phyloP scores from a whole-genome alignment of 2,888 invertebrate species.

The Aradus depressus region DNA sequence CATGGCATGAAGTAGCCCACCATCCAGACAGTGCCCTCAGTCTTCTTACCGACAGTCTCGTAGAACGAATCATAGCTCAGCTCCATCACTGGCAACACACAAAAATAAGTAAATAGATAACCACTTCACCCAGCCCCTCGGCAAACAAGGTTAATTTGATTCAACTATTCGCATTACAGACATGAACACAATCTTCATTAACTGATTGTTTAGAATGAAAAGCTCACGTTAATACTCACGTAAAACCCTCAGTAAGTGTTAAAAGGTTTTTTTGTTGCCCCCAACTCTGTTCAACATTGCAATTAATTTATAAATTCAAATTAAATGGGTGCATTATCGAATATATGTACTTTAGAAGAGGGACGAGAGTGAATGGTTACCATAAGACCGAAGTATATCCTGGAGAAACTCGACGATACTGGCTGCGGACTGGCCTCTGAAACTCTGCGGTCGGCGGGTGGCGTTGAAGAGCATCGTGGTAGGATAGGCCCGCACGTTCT shows the following conservation, averaged over 20 bases:
- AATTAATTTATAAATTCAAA: too few relatives aligned
- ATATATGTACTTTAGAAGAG: not conserved
- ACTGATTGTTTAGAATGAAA: too few relatives aligned
- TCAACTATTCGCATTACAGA: too few relatives aligned
- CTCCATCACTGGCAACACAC: constrained; percentile 41
- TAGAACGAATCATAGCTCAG: constrained; percentile 46
- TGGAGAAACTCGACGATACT: constrained; percentile 54
- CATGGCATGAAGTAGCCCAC: constrained; percentile 63
- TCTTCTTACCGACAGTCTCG: constrained; percentile 42
- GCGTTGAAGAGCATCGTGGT: constrained; percentile 56
- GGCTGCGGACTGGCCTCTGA: constrained; percentile 48
- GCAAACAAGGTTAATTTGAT: too few relatives aligned
- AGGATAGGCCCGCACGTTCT: constrained; percentile 55
- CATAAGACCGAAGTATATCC: constrained; percentile 43
- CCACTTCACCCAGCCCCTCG: not conserved
- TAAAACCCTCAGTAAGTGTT: not conserved
- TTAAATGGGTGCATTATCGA: not conserved
- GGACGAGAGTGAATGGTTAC: constrained; percentile 35
- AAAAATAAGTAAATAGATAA: not conserved
- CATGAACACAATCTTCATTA: too few relatives aligned
- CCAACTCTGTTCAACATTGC: too few relatives aligned
- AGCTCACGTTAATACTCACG: not conserved
- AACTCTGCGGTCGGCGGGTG: constrained; percentile 41
- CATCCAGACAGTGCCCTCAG: constrained; percentile 48
- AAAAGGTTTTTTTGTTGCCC: too few relatives aligned